A percentile compares a stretch with the other conserved stretches of the same genome.
These are phyloP conservation scores for Hemaris fuciformis DNA, from an alignment of 2,888 invertebrate species.

Conservation along the genomic window DNA sequence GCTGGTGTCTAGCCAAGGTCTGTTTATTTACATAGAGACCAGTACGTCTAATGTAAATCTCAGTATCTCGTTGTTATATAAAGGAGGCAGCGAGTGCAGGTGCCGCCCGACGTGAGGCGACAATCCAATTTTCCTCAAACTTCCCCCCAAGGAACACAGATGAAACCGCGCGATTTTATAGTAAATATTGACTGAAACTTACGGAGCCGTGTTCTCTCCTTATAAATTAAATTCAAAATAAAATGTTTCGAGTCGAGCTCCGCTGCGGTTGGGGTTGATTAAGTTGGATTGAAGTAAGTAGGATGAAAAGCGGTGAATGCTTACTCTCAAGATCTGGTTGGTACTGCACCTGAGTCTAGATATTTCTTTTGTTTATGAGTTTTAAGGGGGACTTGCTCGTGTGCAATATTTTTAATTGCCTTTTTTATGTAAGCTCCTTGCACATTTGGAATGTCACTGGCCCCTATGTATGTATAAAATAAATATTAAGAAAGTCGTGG, in stretches of 20 bases:
- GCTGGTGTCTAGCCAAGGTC: too few species aligned
- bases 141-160: constrained; percentile 25
- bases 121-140: constrained; percentile 38
- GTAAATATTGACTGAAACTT: constrained; percentile 24
- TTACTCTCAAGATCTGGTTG: not conserved
- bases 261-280: not conserved
- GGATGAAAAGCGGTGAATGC: not conserved
- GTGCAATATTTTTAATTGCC: not conserved
- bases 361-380: not conserved
- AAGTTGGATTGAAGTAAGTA: not conserved
- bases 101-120: constrained; percentile 26
- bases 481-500: too few species aligned
- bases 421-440: not conserved
- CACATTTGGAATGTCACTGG: not conserved
- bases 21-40: too few species aligned
- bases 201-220: not conserved
- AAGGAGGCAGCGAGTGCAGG: constrained; percentile 28
- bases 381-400: not conserved
- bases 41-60: not conserved
- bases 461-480: not conserved
- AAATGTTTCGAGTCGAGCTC: not conserved
- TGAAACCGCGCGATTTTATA: constrained; percentile 14
- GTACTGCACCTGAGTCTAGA: not conserved
- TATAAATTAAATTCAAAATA: constrained; percentile 6
- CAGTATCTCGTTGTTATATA: constrained; percentile 11